Base-by-base conservation (phyloP, 2,888 invertebrate species). In the Xylocampa areola region DNA sequence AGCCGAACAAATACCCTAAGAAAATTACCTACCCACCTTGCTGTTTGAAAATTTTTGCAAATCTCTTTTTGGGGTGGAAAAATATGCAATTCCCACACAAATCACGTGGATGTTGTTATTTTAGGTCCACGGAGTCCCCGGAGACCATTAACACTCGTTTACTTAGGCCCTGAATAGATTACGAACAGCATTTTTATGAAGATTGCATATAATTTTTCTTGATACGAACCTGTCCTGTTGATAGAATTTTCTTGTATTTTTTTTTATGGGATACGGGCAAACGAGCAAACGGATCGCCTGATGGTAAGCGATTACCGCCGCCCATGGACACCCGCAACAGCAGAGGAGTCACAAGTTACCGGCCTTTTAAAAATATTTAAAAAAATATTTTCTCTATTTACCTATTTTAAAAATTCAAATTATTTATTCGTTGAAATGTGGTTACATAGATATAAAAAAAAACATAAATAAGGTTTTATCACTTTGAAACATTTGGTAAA, bases 111-210 rank as follows among this genome's bases (percentile, higher is more conserved):
- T 50, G 43, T 62, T 77, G 76, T 79, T 79, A 76, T 79, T 76
- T 79, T 77, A 77, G 79, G 79, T 66, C 70, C 48, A 7, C 50
- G 14, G 48, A 35, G 68, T 55, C 17, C 63, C 40, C 52, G 17
- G 10, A 63, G 37, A 39, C 74, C 73, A 79, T 79, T 79, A 79
- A 62, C 66, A 55, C 47, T 50, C 17, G 79, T 79, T 77, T 79
- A 48, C 61, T 74, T 79, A 79, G 79, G 76, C 23, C 60, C 64
- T 71, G 77, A 79, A 77, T 79, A 79, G 73, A 79, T 77, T 79
- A 73, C 67, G n/a, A 45, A 55, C 10, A 0, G 51, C 60, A 57
- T 48, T 77, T 71, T 71, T 72, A 73, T 64, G 58, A 74, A 74
- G 59, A 70, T 63, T 59, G 52, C 57, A 57, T 37, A 48, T 70